phyloP scores from a whole-genome alignment of 2,113 vertebrate genomes.

The Zosterops hypoxanthus region DNA sequence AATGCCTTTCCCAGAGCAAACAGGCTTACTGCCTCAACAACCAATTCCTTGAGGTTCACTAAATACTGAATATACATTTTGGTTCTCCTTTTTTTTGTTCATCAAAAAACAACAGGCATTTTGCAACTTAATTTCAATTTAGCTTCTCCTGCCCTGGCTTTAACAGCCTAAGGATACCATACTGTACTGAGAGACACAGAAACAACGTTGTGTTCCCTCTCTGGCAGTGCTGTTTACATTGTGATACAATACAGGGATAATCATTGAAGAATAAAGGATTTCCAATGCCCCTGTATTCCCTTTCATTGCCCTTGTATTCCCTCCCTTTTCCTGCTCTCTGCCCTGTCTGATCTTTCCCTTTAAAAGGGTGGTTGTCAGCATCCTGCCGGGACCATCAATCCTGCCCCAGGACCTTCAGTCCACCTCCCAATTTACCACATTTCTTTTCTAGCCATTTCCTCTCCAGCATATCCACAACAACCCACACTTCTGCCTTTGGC shows the following conservation, averaged over 20 bases:
- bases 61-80: neutral
- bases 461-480: neutral
- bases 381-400: neutral
- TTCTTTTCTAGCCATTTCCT: slow-evolving; percentile 8
- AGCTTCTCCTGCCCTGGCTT: neutral
- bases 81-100: fast-evolving
- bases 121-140: neutral
- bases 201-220: neutral
- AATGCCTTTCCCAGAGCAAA: neutral
- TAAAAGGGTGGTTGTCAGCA: neutral
- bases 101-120: neutral
- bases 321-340: neutral
- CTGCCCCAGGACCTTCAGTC: neutral
- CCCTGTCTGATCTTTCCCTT: neutral
- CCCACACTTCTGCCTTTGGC: slow-evolving; percentile 6
- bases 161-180: neutral
- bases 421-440: neutral
- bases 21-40: neutral
- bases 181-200: neutral
- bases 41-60: neutral
- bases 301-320: neutral
- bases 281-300: neutral
- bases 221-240: neutral
- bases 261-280: neutral
- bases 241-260: neutral